Evolutionary conservation across 2,113 vertebrate species (phyloP), one percentile per base, ranked within the genome.

Genomic region (Aegotheles bennettii): DNA sequence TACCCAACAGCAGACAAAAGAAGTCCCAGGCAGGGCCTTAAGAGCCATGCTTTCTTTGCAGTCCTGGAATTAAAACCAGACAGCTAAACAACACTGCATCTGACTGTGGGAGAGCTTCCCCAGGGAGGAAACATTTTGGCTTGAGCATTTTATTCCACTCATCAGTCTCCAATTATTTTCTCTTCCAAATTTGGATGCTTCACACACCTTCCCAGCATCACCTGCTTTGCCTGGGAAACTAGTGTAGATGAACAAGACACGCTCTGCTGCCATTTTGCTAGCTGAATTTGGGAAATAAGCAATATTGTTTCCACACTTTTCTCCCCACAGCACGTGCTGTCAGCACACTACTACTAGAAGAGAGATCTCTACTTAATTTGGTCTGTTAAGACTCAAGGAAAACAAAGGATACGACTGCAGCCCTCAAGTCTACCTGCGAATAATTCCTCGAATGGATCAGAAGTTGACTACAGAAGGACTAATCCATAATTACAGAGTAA

Each of bases 31-130:
- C 38, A 90, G 54, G 16, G 42, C 65, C 65, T 84, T 53, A 78
- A 81, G 51, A 91, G 53, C 47, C 71, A 68, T 18, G 60, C 65
- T 84, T 50, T 54, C 84, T 91, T 69, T 89, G 79, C 93, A 88
- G 56, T 53, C 51, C 89, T 90, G 81, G 82, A 94, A 93, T 78
- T 92, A 90, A 93, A 95, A 68, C 28, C 81, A 95, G 89, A 74
- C 78, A 82, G 73, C 53, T 69, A 31, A 90, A 89, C 68, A 93
- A 31, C 54, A 48, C 61, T 80, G 33, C 31, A 76, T 92, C 75
- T 90, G 76, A 51, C 73, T 87, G 51, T 54, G 73, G 85, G 73
- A 94, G 79, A 94, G 63, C 60, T 87, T 94, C 71, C 84, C 78
- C 14, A 36, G 76, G 76, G 71, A 94, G 45, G 56, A 95, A 86